Base-by-base conservation (phyloP, 2,113 vertebrate species). In the Plecotus auritus region DNA sequence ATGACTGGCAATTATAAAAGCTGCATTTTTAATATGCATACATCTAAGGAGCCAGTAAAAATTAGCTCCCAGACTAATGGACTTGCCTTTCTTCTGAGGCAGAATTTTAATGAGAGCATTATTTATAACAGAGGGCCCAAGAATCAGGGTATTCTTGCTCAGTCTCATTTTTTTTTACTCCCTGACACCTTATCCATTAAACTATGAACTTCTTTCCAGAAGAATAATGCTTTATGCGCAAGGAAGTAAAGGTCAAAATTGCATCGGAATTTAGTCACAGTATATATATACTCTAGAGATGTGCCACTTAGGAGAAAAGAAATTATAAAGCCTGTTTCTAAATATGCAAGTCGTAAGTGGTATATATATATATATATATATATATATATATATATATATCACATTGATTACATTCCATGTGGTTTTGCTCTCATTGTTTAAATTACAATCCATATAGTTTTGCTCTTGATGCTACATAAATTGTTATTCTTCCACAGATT, bases 1-100 rank as follows among this genome's bases (percentile, higher is more conserved):
- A 99, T 98, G 98, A 97, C 98, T 98, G 97, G 98, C 98, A 98
- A 98, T 99, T 98, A 98, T 97, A 98, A 98, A 98, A 98, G 95
- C 98, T 98, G 98, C 98, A 98, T 98, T 98, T 98, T 98, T 98
- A 98, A 98, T 98, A 98, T 96, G 97, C 98, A 98, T 98, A 98
- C 98, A 98, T 98, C 98, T 98, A 98, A 98, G 97, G 95, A 98
- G 98, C 98, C 96, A 98, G 98, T 98, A 98, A 98, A 99, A 98
- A 98, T 98, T 98, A 98, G 98, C 97, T 98, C 94, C 97, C 97
- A 98, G 98, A 98, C 98, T 98, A 99, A 99, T 98, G 98, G 98
- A 98, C 98, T 98, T 98, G 97, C 98, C 98, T 98, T 98, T 98
- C 98, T 98, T 98, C 97, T 66, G 92, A 98, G 97, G 98, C 98